These are phyloP conservation scores for Apamea sordens DNA, from an alignment of 2,888 invertebrate species.

Conservation along the genomic window DNA sequence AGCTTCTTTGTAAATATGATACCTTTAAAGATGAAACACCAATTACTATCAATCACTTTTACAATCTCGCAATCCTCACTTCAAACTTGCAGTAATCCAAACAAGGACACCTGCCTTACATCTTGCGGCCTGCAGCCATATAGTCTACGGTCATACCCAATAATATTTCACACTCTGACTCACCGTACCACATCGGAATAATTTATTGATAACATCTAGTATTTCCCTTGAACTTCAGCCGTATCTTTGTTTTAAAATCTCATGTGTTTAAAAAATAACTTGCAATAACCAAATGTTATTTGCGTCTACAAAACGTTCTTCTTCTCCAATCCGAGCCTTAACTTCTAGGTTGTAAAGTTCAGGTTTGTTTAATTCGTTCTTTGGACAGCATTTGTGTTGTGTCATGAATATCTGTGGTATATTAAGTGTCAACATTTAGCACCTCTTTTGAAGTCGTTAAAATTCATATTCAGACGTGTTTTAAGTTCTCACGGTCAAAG, in stretches of 20 bases:
- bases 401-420: slow-evolving; percentile 62
- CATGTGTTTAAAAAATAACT: slow-evolving; percentile 67
- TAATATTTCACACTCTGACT: slow-evolving; percentile 64
- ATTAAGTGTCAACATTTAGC: slow-evolving; percentile 72
- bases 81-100: slow-evolving; percentile 35
- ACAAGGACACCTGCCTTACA: slow-evolving; percentile 46
- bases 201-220: slow-evolving; percentile 69
- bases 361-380: background rate
- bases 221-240: slow-evolving; percentile 67
- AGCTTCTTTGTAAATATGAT: slow-evolving; percentile 24
- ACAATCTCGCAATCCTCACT: slow-evolving; percentile 46
- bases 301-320: slow-evolving; percentile 2
- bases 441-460: slow-evolving; percentile 70
- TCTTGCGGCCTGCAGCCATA: slow-evolving; percentile 49
- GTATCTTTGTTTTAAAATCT: slow-evolving; percentile 67
- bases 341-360: slow-evolving; percentile 16
- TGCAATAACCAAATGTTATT: slow-evolving; percentile 51
- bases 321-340: slow-evolving; percentile 39
- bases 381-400: slow-evolving; percentile 12
- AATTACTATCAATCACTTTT: slow-evolving; percentile 29
- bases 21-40: slow-evolving; percentile 18
- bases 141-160: slow-evolving; percentile 60
- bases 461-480: slow-evolving; percentile 68
- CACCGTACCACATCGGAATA: slow-evolving; percentile 59
- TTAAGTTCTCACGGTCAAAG: slow-evolving; percentile 68